A percentile compares a stretch with the other conserved stretches of the same genome.
Evolutionary conservation across 2,888 invertebrate genomes (phyloP).

Genomic region (Patella caerulea): DNA sequence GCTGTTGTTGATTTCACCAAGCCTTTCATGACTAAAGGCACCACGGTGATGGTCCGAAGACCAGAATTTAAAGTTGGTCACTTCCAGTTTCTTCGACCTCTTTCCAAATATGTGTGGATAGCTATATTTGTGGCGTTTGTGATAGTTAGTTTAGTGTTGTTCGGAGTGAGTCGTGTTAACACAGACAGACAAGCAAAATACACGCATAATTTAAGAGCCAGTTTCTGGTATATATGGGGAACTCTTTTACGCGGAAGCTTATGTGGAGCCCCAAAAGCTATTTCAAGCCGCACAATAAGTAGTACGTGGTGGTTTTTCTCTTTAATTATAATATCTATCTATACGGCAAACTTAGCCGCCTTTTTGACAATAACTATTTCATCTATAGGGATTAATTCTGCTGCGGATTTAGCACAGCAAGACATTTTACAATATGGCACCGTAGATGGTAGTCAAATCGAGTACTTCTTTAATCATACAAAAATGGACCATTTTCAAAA

Average conservation of each 20-base stretch:
- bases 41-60: slow-evolving; percentile 93
- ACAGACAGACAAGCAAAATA: slow-evolving; percentile 45
- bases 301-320: slow-evolving; percentile 66
- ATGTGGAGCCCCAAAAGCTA: slow-evolving; percentile 51
- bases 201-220: slow-evolving; percentile 56
- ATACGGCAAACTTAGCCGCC: slow-evolving; percentile 66
- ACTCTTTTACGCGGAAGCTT: slow-evolving; percentile 61
- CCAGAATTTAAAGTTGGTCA: slow-evolving; percentile 89
- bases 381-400: slow-evolving; percentile 46
- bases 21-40: slow-evolving; percentile 96
- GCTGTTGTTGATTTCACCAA: slow-evolving; percentile 96
- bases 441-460: slow-evolving; percentile 61
- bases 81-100: slow-evolving; percentile 95
- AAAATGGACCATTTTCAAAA: slow-evolving; percentile 57
- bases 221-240: slow-evolving; percentile 68
- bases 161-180: slow-evolving; percentile 61
- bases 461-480: slow-evolving; percentile 61
- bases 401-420: slow-evolving; percentile 57
- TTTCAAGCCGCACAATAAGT: slow-evolving; percentile 60
- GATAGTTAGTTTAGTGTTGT: slow-evolving; percentile 55
- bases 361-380: slow-evolving; percentile 61
- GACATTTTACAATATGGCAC: slow-evolving; percentile 64
- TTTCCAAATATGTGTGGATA: slow-evolving; percentile 87
- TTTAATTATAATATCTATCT: slow-evolving; percentile 62
- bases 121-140: slow-evolving; percentile 62